These are phyloP conservation scores for Lemur catta DNA, from an alignment of 2,797 vertebrate species.

Conservation along the genomic window DNA sequence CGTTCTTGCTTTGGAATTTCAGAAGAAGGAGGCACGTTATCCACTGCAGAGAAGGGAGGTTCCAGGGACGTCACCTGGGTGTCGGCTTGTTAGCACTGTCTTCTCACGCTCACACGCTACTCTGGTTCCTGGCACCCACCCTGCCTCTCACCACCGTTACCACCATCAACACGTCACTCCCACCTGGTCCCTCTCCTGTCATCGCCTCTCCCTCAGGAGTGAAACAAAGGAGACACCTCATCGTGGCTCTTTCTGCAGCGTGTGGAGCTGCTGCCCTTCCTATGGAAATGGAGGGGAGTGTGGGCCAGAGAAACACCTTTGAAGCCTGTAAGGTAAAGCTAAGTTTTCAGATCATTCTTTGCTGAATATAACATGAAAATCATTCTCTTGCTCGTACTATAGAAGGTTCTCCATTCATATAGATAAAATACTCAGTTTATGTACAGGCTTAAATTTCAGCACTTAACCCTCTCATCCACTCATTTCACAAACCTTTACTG, in stretches of 20 bases:
- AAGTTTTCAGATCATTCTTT: background rate
- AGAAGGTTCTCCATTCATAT: background rate
- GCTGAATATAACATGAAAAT: background rate
- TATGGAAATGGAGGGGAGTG: background rate
- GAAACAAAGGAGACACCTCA: background rate
- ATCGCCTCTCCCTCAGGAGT: background rate
- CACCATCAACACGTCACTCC: background rate
- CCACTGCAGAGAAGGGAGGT: background rate
- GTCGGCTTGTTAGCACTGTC: background rate
- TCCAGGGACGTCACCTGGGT: background rate
- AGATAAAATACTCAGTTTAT: background rate
- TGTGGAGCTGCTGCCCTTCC: background rate
- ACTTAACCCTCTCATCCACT: background rate
- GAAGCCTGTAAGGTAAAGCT: background rate
- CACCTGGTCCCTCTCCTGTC: background rate
- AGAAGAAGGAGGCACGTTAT: background rate
- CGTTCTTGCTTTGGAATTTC: background rate
- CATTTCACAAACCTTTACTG: background rate
- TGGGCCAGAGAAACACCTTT: background rate
- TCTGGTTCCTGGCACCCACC: background rate
- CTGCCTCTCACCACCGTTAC: too few species aligned
- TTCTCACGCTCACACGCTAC: background rate
- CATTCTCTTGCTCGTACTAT: background rate
- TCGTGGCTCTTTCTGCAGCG: background rate
- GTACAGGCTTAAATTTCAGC: background rate